These are phyloP conservation scores for Acrocephalus scirpaceus DNA, from an alignment of 2,797 vertebrate species.

Conservation along the genomic window DNA sequence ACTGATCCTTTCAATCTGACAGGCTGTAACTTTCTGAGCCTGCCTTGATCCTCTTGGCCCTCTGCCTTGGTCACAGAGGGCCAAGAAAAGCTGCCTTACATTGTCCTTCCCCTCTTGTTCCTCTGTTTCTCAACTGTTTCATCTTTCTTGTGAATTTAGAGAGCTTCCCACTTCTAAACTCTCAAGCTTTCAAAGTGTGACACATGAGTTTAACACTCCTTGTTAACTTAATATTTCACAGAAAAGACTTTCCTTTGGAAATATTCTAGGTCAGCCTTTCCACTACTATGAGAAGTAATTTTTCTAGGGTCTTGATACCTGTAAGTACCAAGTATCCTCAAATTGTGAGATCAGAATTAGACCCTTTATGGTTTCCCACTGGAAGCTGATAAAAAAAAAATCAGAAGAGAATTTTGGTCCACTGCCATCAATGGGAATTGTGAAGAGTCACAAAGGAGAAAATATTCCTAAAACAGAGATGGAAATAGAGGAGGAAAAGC, in stretches of 20 bases:
- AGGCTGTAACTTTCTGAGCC: not conserved
- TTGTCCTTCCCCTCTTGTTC: slow-evolving; percentile 21
- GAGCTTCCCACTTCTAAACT: slow-evolving; percentile 38
- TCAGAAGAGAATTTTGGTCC: not conserved
- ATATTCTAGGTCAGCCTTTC: slow-evolving; percentile 34
- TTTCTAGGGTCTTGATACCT: slow-evolving; percentile 1
- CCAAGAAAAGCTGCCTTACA: slow-evolving; percentile 1
- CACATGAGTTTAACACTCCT: slow-evolving; percentile 49
- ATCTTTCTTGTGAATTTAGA: slow-evolving; percentile 49
- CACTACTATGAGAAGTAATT: not conserved
- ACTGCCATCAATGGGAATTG: not conserved
- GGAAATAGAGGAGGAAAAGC: not conserved
- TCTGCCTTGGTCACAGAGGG: slow-evolving; percentile 19
- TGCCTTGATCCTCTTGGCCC: no score
- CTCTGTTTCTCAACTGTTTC: slow-evolving; percentile 29
- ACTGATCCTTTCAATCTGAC: not conserved
- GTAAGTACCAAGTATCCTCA: not conserved
- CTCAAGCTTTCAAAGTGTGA: slow-evolving; percentile 21
- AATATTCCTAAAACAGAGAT: not conserved
- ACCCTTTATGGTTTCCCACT: not conserved
- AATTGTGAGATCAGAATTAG: not conserved
- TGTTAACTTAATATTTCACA: slow-evolving; percentile 39
- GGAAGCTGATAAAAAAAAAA: not conserved
- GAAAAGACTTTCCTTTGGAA: slow-evolving; percentile 2
- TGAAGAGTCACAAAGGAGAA: not conserved